Evolutionary conservation across 64 coral and sea anemone genomes (phyloP), one percentile per base, ranked within the genome.

Genomic region (Dendronephthya gigantea): DNA sequence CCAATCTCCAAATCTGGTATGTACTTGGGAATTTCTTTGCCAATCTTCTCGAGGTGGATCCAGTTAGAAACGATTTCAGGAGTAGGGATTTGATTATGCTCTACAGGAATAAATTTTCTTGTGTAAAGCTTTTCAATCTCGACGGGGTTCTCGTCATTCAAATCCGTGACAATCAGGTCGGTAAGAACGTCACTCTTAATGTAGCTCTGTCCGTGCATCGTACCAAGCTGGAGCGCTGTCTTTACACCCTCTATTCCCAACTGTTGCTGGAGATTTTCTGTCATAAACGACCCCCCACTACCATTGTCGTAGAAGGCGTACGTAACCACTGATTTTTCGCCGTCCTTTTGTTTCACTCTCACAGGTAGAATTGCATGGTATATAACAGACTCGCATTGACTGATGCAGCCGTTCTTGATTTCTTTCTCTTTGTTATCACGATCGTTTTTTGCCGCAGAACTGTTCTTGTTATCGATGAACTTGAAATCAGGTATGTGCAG

Each of bases 291-390:
- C 68, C 45, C 83, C 31, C 47, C 5, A 33, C 83, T 84, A 36
- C 83, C 83, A 56, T 84, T 84, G 16, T 84, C 83, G 34, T 84
- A 84, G 83, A 84, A 56, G 2, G 9, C 28, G 48, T 55, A 84
- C 17, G 83, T 52, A 36, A 51, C 55, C 12, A 84, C 83, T 84
- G 83, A 9, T 29, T 50, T 84, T 34, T 49, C 34, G 2, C 28
- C 34, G 34, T 22, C 48, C 29, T 56, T 84, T 31, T 47, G 39
- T 13, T 33, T 84, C n/a, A 84, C 83, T 84, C 49, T 9, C 7
- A 55, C 83, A 7, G 83, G 83, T 34, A 84, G 83, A 35, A 84
- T 84, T 0, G 48, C 35, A 15, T 84, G 83, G 48, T 50, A 50
- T 50, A 50, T 50, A 16, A 50, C 16, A n/a, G n/a, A n/a, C n/a